Base-by-base conservation (phyloP, 2,797 vertebrate genomes). In the Salmo trutta region DNA sequence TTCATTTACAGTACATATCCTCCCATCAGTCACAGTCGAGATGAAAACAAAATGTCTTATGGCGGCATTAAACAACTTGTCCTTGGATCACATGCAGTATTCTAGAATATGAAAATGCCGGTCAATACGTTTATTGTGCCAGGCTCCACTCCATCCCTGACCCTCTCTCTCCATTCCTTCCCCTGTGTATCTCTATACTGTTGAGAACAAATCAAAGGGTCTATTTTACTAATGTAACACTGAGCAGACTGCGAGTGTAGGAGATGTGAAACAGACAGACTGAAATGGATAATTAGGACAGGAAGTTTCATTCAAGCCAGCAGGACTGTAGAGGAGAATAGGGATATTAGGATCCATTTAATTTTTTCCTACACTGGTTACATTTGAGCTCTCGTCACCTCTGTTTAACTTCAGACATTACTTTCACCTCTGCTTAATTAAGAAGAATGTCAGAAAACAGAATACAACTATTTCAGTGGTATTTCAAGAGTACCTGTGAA, bases 241-340 rank as follows among this genome's bases (percentile, higher is more conserved):
- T 88, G 91, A 89, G 89, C 87, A 90, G 92, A 90, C 85, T 89
- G 88, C 71, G 86, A 90, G 88, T 92, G 87, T 83, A 87, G 91
- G 73, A 87, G 89, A 92, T 88, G 87, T 91, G 92, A 93, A 93
- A 94, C 91, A 93, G 94, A 94, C 92, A 94, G 91, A 88, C 91
- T 93, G 93, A 93, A 94, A 94, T 93, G 93, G 91, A 94, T 95
- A 93, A 94, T 95, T 95, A 95, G 94, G 93, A 94, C 91, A 89
- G 91, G 93, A 94, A 94, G 91, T 93, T 94, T 93, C 89, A 84
- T 87, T 83, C 83, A 91, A 88, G 91, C 90, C 89, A 87, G 88
- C 88, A 90, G 91, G 91, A 92, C 91, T 88, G 88, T 87, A 88
- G 89, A 86, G 91, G 90, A 91, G 82, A 93, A 94, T 87, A 88